A percentile compares a stretch with the other conserved stretches of the same genome.
Evolutionary conservation across 2,888 invertebrate genomes (phyloP).

Genomic region (Herminia tarsipennalis): DNA sequence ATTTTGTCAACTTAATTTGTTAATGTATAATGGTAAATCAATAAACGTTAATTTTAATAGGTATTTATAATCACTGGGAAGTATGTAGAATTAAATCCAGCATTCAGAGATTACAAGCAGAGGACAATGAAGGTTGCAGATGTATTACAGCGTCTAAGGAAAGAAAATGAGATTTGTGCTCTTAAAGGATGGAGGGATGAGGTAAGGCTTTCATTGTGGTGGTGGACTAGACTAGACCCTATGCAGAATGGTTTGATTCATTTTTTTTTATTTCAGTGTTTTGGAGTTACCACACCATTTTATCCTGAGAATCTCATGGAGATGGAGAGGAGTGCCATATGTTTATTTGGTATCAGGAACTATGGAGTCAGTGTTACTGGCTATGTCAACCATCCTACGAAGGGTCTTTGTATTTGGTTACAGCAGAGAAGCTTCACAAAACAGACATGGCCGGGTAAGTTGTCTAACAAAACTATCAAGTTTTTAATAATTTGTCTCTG

Average conservation of each 20-base stretch:
- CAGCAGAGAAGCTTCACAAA: constrained; percentile 96
- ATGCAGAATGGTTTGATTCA: neutral
- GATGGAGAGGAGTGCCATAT: constrained; percentile 97
- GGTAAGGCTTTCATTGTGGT: constrained; percentile 78
- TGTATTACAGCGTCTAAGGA: constrained; percentile 91
- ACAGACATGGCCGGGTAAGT: constrained; percentile 95
- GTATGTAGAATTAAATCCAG: constrained; percentile 93
- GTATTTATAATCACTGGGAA: constrained; percentile 90
- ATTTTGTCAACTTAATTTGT: too few relatives aligned
- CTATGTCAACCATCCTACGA: constrained; percentile 93
- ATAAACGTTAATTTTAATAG: too few relatives aligned
- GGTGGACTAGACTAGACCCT: neutral
- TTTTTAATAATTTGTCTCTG: too few relatives aligned
- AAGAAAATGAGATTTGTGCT: constrained; percentile 91
- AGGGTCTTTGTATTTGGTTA: constrained; percentile 96
- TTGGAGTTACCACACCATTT: constrained; percentile 92
- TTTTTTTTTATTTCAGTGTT: constrained; percentile 88
- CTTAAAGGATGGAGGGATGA: constrained; percentile 97
- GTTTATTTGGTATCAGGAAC: constrained; percentile 96
- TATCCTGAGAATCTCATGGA: constrained; percentile 86
- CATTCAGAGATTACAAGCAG: constrained; percentile 94
- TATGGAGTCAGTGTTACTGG: constrained; percentile 98
- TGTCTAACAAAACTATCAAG: neutral
- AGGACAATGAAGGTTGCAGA: constrained; percentile 91
- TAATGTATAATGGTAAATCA: too few relatives aligned